Conservation (phyloP, 2,888 invertebrate genomes). For the Trichogramma evanescens region DNA sequence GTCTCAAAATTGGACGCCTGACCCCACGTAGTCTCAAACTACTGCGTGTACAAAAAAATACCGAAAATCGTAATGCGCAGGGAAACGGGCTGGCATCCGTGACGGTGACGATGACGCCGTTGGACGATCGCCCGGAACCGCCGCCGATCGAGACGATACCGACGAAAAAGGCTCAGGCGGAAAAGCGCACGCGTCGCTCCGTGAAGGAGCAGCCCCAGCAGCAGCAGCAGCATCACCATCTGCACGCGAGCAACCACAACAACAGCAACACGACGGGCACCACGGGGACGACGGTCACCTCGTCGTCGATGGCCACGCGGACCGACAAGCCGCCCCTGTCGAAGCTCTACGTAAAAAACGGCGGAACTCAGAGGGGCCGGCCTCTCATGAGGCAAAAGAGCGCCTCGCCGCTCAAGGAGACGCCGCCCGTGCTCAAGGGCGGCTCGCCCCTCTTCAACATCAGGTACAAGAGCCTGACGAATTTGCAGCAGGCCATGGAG, state of each 20-base stretch:
- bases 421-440: constrained; percentile 61
- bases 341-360: constrained; percentile 74
- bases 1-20: too few species aligned
- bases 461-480: constrained; percentile 56
- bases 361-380: constrained; percentile 59
- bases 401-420: constrained; percentile 65
- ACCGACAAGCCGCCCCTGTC: constrained; percentile 56
- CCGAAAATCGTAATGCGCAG: neutral
- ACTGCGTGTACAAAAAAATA: neutral
- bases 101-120: constrained; percentile 54
- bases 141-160: constrained; percentile 90
- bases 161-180: constrained; percentile 69
- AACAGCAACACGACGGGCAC: neutral
- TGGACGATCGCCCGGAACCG: constrained; percentile 71
- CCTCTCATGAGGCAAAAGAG: constrained; percentile 65
- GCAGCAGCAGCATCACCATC: neutral
- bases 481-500: constrained; percentile 64
- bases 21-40: too few species aligned
- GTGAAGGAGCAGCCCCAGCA: constrained; percentile 53
- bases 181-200: constrained; percentile 67
- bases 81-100: constrained; percentile 46
- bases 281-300: neutral
- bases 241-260: constrained; percentile 32
- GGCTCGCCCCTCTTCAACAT: constrained; percentile 73
- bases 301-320: constrained; percentile 36